Base-by-base conservation (phyloP, 1,140 invertebrate species). In the Adoxophyes honmai region DNA sequence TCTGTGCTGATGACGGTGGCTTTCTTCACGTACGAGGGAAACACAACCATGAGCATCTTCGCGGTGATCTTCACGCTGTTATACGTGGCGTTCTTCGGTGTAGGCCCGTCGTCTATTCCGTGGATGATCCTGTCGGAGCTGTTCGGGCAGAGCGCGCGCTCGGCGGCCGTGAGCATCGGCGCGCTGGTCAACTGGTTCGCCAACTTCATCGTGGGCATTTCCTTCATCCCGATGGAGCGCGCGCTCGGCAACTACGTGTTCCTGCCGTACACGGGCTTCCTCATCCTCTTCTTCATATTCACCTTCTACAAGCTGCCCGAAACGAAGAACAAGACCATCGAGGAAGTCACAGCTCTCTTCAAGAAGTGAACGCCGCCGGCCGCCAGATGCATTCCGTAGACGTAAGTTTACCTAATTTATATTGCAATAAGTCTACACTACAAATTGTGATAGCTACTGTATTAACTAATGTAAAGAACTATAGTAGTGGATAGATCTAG, bases 91-190 rank as follows among this genome's bases (percentile, higher is more conserved):
- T 98, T 97, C 91, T 98, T 98, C 85, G 97, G 96, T 6, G 93
- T 98, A 16, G 97, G 97, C 1, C 96, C 94, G 38, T 95, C 97
- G 56, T 97, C 97, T 1, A 98, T 99, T 75, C 97, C 98, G 0
- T 99, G 97, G 97, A 96, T 99, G 93, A 98, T 98, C 66, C 96
- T 97, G 34, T 96, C 97, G 7, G 98, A 99, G 83, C 90, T 99
- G 53, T 99, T 99, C 86, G 95, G 96, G 3, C 97, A 98, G 87
- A 96, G 96, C 36, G 95, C 97, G 11, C 91, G 97, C 62, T 96
- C 97, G 15, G 96, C 96, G 14, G 98, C 98, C 55, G 98, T 98
- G 91, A 97, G 96, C 67, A 95, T 99, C 51, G 96, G 97, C 15
- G 97, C 98, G 8, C 91, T 98, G 14, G 94, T 98, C 79, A 99